Evolutionary conservation across 92 coral and sea anemone species (phyloP).

Genomic region (Heliopora coerulea): DNA sequence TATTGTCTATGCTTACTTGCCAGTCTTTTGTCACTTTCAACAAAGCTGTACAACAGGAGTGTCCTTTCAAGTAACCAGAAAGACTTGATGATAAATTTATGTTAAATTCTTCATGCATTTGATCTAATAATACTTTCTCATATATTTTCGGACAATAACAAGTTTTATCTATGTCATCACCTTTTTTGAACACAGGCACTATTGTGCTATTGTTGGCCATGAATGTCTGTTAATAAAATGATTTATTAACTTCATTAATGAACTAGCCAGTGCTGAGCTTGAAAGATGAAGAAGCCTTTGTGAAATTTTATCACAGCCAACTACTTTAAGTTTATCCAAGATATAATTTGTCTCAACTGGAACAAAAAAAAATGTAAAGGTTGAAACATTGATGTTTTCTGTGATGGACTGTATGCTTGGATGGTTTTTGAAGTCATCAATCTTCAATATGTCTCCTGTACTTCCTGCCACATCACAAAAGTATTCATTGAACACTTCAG

Average conservation of each 20-base stretch:
- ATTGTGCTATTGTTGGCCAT: conserved; percentile 49
- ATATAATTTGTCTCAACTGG: conserved; percentile 1
- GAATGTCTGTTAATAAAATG: conserved; percentile 22
- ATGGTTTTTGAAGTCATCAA: neutral
- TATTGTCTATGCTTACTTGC: conserved; percentile 21
- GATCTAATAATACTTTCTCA: neutral
- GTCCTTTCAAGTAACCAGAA: conserved; percentile 48
- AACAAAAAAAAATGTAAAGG: neutral
- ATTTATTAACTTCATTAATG: conserved; percentile 37
- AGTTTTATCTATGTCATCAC: conserved; percentile 32
- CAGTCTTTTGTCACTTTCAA: conserved; percentile 41
- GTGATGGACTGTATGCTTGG: neutral
- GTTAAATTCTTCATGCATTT: neutral
- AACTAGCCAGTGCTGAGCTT: neutral
- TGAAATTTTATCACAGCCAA: conserved; percentile 26
- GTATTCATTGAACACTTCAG: conserved; percentile 44
- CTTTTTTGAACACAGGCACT: conserved; percentile 36
- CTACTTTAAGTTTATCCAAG: conserved; percentile 38
- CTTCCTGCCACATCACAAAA: conserved; percentile 49
- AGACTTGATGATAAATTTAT: conserved; percentile 37
- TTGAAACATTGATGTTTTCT: neutral
- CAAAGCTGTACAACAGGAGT: conserved; percentile 40
- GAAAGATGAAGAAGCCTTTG: conserved; percentile 7
- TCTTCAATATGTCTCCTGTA: neutral
- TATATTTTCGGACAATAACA: conserved; percentile 27